Conservation (phyloP, 2,113 vertebrate species). For the Microtus pennsylvanicus region DNA sequence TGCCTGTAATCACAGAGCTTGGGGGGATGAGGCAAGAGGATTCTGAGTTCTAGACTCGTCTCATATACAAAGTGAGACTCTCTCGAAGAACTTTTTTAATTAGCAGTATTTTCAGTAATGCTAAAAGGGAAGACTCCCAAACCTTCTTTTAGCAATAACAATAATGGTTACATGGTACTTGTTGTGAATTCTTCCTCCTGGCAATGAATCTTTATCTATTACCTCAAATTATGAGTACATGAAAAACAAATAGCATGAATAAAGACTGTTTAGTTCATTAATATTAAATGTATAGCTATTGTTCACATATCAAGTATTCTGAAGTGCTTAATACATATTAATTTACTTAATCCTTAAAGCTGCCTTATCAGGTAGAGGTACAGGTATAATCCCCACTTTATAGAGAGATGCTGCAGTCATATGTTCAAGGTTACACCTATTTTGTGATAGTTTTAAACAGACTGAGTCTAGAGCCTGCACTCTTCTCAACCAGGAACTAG, state of each 20-base stretch:
- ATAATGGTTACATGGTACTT: not conserved
- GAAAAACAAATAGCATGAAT: constrained; percentile 37
- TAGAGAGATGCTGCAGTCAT: not conserved
- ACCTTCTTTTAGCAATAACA: constrained; percentile 23
- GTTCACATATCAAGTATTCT: not conserved
- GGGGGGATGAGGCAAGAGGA: not conserved
- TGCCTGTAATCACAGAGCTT: not conserved
- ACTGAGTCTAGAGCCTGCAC: not conserved
- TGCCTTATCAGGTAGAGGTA: not conserved
- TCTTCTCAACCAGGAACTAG: not conserved
- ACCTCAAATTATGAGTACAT: constrained; percentile 38
- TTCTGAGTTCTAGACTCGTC: not conserved
- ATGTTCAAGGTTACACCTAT: not conserved
- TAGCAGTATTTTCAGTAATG: constrained; percentile 28
- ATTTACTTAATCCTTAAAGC: not conserved
- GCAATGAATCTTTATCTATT: not conserved
- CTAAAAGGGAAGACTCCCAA: not conserved
- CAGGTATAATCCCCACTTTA: not conserved
- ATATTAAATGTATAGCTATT: constrained; percentile 16
- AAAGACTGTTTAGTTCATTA: constrained; percentile 9
- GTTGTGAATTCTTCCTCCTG: constrained; percentile 7
- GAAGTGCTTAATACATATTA: not conserved
- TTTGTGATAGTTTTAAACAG: not conserved
- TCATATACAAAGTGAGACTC: not conserved
- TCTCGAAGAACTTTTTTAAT: not conserved